Evolutionary conservation across 2,797 vertebrate genomes (phyloP), one percentile per base, ranked within the genome.

Genomic region (Micrastur ruficollis): DNA sequence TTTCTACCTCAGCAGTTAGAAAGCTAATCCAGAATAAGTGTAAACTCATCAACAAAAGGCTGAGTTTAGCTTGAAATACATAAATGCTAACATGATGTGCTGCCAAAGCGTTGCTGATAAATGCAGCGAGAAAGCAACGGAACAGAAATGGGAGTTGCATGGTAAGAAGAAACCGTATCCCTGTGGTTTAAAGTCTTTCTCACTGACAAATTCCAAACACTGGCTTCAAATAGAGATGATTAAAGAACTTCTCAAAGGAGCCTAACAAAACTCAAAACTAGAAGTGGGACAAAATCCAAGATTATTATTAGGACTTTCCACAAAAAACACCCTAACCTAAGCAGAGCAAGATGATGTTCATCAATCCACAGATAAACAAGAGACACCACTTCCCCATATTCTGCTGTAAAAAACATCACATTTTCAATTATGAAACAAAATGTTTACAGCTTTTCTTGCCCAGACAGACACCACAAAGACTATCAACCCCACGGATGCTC

Each of bases 141-240:
- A 72, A 93, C 4, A 78, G 29, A 71, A 46, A 22, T 7, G 9
- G 14, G 22, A 83, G 21, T 14, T 58, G 47, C 8, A 55, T 0
- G 0, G n/a, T 32, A 74, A 65, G 70, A 74, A 59, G 4, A 88
- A 89, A 65, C 0, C 0, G 25, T n/a, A 85, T 8, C 22, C 6
- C 21, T 22, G 10, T 38, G 34, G 59, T 59, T 47, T 63, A 3
- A 81, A 72, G 22, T 34, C 31, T 25, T 85, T 70, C 23, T 87
- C 31, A 13, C n/a, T 44, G 17, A 68, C 38, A 89, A 89, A 68
- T 66, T 73, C 25, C 26, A 71, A 83, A 83, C 31, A 36, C 2
- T 63, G 52, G 15, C 25, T 80, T 85, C 67, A 68, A 82, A 83
- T 1, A 38, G 6, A 62, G 20, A 6, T 15, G n/a, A 81, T 49